Base-by-base conservation (phyloP, 2,888 invertebrate species). In the Serrognathus titanus region DNA sequence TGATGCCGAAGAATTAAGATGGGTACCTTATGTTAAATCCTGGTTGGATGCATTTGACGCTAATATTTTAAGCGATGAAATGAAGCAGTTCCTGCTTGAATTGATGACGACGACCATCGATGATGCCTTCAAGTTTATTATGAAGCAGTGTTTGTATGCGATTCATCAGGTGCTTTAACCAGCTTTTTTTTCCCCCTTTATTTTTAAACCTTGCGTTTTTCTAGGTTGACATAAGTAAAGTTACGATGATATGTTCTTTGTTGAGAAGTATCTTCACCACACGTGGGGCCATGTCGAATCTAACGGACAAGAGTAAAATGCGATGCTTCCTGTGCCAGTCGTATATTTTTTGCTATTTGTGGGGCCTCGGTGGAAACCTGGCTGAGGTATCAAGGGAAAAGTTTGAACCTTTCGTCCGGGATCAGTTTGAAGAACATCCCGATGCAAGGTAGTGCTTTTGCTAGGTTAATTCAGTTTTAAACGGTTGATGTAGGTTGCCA, bases 331-430 rank as follows among this genome's bases (percentile, higher is more conserved):
- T 94, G 0, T 84, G 84, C 2, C 90, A 92, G 69, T 84, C 88
- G 24, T 95, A 94, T 71, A 79, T 91, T 35, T 93, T 93, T 78
- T 83, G 88, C 48, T 90, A 89, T 68, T 76, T 93, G 1, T 96
- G 95, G 95, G 83, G 89, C 1, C 76, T 94, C 13, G 93, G 92
- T n/a, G 94, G 94, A 0, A 94, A 94, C 73, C 82, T 92, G 3
- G 74, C 81, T 2, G 92, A 94, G 59, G 69, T 74, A 1, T 85
- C 88, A 53, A 83, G 90, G 65, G 83, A 85, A 50, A 75, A 79
- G 3, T 89, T 90, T 64, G 94, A 94, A 70, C 79, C 82, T 8
- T 82, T 84, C 64, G 81, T 92, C 51, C 83, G 85, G 63, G 78
- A 84, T 12, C 85, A 88, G 69, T 88, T 89, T 69, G 88, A 89